These are phyloP conservation scores for Apodemus speciosus DNA, from an alignment of 2,113 vertebrate species.

Conservation along the genomic window DNA sequence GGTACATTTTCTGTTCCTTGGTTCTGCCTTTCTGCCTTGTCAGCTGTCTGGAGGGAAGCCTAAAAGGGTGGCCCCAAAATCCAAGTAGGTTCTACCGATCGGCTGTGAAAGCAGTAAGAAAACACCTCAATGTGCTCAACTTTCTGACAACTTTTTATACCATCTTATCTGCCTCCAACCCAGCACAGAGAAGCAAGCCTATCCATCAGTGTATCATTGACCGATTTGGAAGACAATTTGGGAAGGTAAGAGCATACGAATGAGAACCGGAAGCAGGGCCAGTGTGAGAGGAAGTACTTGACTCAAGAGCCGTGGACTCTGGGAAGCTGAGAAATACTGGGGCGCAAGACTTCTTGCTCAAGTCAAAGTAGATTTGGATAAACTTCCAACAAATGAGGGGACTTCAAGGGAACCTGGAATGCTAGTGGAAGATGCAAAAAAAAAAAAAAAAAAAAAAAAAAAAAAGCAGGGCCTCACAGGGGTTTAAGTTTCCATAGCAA, in stretches of 20 bases:
- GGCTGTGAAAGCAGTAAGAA: not conserved
- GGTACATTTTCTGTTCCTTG: not conserved
- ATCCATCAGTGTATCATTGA: not conserved
- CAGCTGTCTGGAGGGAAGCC: not conserved
- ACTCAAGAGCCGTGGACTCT: not conserved
- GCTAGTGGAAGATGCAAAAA: not conserved
- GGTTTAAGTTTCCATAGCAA: not conserved
- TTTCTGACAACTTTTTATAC: not conserved
- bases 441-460: not conserved
- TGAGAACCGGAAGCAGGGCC: not conserved
- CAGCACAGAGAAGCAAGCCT: not conserved
- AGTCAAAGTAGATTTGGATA: not conserved
- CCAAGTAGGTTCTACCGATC: not conserved
- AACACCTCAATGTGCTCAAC: constrained; percentile 9
- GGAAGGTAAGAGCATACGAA: not conserved
- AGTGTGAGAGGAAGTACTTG: not conserved
- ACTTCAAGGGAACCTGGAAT: not conserved
- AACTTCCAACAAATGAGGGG: not conserved
- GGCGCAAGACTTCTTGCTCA: not conserved
- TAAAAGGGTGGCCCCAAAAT: constrained; percentile 62
- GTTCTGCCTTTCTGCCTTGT: not conserved
- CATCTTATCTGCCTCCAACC: not conserved
- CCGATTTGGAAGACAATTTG: constrained; percentile 29
- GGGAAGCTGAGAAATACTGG: not conserved
- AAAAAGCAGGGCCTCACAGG: not conserved